These are phyloP conservation scores for Cossypha polioptera DNA, from an alignment of 2,797 vertebrate genomes.

Conservation along the genomic window DNA sequence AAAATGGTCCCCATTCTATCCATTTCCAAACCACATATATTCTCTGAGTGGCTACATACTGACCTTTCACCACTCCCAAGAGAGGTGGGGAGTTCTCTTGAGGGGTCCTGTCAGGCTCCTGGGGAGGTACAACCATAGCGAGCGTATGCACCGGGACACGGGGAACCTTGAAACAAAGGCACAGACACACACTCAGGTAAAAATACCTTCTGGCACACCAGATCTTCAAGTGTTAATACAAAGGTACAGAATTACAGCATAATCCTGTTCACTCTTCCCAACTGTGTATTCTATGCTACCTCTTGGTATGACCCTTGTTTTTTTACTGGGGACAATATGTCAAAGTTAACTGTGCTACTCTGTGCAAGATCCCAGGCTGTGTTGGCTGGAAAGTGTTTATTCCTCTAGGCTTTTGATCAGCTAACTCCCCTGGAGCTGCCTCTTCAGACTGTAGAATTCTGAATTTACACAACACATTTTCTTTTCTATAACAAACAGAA, in stretches of 20 bases:
- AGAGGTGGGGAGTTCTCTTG: constrained; percentile 87
- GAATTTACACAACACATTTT: background rate
- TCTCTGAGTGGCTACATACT: constrained; percentile 52
- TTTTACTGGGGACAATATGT: background rate
- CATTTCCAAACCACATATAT: background rate
- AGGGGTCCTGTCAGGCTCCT: constrained; percentile 94
- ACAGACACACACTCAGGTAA: constrained; percentile 27
- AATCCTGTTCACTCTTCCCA: background rate
- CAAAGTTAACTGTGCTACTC: background rate
- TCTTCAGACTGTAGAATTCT: background rate
- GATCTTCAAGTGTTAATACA: background rate
- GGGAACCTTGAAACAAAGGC: constrained; percentile 84
- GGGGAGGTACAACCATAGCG: constrained; percentile 97
- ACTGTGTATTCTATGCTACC: background rate
- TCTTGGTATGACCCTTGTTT: background rate
- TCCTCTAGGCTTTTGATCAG: background rate
- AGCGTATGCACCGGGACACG: constrained; percentile 97
- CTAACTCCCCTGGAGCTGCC: background rate
- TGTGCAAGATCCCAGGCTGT: background rate
- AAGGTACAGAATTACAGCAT: background rate
- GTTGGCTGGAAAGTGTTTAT: background rate
- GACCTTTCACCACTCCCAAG: constrained; percentile 92
- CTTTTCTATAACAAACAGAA: background rate
- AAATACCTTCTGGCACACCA: background rate
- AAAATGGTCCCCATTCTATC: background rate